phyloP scores from a whole-genome alignment of 2,888 invertebrate genomes.

The Eutolmus rufibarbis region DNA sequence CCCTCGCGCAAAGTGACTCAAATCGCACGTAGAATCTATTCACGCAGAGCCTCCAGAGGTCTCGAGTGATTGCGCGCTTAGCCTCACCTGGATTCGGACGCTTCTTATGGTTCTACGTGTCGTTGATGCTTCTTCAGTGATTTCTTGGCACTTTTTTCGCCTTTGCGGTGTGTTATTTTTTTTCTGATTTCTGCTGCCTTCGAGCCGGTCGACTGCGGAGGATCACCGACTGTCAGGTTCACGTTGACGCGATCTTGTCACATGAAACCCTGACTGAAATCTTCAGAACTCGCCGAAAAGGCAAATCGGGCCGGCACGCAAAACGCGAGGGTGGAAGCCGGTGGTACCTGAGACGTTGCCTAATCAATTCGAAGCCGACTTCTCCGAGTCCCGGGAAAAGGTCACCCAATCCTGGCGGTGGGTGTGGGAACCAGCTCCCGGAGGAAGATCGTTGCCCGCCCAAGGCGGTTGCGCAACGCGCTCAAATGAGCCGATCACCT shows the following conservation, averaged over 20 bases:
- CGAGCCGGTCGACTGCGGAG: not conserved
- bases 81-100: constrained; percentile 31
- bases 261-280: not conserved
- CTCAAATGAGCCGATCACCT: not conserved
- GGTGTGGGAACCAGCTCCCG: constrained; percentile 4
- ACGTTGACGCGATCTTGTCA: constrained; percentile 41
- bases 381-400: not conserved
- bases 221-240: constrained; percentile 32
- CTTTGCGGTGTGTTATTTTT: not conserved
- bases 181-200: constrained; percentile 11
- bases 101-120: constrained; percentile 45
- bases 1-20: not conserved
- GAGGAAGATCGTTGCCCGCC: not conserved
- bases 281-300: constrained; percentile 39
- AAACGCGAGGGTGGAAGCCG: constrained; percentile 28
- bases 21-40: constrained; percentile 38
- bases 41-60: constrained; percentile 27
- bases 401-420: constrained; percentile 11
- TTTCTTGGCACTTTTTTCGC: constrained; percentile 10
- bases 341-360: not conserved
- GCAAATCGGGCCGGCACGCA: not conserved
- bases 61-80: constrained; percentile 1
- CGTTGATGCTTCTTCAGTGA: constrained; percentile 46
- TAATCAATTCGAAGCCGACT: constrained; percentile 4
- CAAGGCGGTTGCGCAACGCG: not conserved